A percentile compares a stretch with the other conserved stretches of the same genome.
phyloP scores from a whole-genome alignment of 1,140 invertebrate species.

The Bombus huntii region DNA sequence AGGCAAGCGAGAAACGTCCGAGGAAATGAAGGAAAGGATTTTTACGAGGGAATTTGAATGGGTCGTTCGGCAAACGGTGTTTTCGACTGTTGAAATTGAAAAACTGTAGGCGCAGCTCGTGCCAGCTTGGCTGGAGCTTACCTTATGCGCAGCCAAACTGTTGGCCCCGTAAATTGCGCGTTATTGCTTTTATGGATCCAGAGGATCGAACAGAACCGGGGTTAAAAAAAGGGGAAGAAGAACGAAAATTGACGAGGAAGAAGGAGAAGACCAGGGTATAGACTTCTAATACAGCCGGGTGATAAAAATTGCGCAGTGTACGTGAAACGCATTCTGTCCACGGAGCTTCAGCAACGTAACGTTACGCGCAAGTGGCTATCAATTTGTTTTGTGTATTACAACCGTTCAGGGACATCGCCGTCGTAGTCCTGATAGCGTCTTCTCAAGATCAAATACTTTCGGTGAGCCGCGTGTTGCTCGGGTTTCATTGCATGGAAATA shows the following conservation, averaged over 20 bases:
- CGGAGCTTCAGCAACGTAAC: neutral
- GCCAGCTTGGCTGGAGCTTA: slow-evolving; percentile 57
- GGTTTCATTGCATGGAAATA: neutral
- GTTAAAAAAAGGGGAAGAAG: too few species aligned
- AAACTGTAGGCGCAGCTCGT: slow-evolving; percentile 41
- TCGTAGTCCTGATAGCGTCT: neutral
- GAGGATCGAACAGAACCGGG: slow-evolving; percentile 13
- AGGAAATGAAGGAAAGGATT: slow-evolving; percentile 15
- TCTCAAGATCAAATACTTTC: neutral
- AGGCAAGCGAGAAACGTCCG: neutral
- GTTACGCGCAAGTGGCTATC: slow-evolving; percentile 28
- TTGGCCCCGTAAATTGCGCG: slow-evolving; percentile 63
- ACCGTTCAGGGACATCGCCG: slow-evolving; percentile 22
- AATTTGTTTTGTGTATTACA: slow-evolving; percentile 46
- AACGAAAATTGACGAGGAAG: neutral
- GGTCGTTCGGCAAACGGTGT: slow-evolving; percentile 39
- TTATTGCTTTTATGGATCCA: slow-evolving; percentile 63
- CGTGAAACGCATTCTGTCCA: slow-evolving; percentile 17
- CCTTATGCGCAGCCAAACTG: slow-evolving; percentile 58
- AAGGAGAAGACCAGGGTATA: slow-evolving; percentile 10
- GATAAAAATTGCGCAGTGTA: slow-evolving; percentile 54
- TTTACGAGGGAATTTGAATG: slow-evolving; percentile 45
- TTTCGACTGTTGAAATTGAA: slow-evolving; percentile 50
- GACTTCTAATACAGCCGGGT: slow-evolving; percentile 57
- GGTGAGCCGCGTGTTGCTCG: neutral